These are phyloP conservation scores for Centropyge bicolor DNA, from an alignment of 2,797 vertebrate species.

Conservation along the genomic window DNA sequence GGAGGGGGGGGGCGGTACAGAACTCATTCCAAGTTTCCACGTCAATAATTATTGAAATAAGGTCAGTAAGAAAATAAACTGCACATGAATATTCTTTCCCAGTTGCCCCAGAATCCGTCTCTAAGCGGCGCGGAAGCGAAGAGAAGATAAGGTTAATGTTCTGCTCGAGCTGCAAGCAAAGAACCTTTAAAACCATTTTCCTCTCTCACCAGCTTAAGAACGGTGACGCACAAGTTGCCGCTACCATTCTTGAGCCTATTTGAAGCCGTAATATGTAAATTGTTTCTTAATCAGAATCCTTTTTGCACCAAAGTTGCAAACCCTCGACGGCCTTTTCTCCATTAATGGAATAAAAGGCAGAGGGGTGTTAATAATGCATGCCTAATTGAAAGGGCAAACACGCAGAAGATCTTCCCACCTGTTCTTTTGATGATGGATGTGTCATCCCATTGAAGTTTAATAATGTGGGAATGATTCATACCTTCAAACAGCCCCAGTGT, in stretches of 20 bases:
- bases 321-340: conserved; percentile 45
- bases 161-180: conserved; percentile 43
- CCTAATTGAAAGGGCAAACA: conserved; percentile 69
- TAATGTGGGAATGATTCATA: conserved; percentile 64
- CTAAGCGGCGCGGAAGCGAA: conserved; percentile 29
- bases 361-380: conserved; percentile 63
- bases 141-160: conserved; percentile 58
- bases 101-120: conserved; percentile 15
- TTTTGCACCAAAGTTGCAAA: conserved; percentile 57
- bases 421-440: conserved; percentile 71
- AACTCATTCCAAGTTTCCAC: conserved; percentile 56
- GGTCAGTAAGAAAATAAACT: conserved; percentile 56
- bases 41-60: conserved; percentile 69
- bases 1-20: neutral
- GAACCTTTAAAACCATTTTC: conserved; percentile 13
- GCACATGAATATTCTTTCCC: conserved; percentile 44
- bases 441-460: conserved; percentile 67
- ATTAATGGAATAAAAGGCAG: conserved; percentile 62
- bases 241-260: conserved; percentile 34
- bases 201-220: conserved; percentile 9
- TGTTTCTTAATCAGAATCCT: conserved; percentile 69
- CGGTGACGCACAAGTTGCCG: conserved; percentile 30
- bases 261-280: conserved; percentile 60
- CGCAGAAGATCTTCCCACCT: conserved; percentile 63
- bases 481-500: conserved; percentile 56